phyloP scores from a whole-genome alignment of 2,797 vertebrate species.

The Thunnus albacares region DNA sequence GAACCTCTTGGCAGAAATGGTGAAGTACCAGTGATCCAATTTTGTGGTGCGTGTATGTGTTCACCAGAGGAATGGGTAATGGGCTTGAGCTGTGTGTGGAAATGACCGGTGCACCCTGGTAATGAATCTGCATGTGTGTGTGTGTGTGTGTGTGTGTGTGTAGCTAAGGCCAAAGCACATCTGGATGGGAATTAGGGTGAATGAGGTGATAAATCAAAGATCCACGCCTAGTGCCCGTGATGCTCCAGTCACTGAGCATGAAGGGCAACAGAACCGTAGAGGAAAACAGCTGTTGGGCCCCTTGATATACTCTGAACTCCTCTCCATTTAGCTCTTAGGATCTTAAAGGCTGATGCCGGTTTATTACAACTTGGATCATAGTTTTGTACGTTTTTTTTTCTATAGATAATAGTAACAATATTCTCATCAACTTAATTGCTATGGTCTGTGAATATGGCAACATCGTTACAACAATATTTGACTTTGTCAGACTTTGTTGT shows the following conservation, averaged over 20 bases:
- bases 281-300: conserved; percentile 40
- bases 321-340: conserved; percentile 55
- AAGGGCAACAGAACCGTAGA: conserved; percentile 81
- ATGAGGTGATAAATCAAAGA: conserved; percentile 85
- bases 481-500: background rate
- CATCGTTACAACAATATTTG: too few species aligned
- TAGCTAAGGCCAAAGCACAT: conserved; percentile 81
- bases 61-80: conserved; percentile 76
- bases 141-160: conserved; percentile 33
- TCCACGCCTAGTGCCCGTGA: conserved; percentile 67
- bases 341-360: conserved; percentile 11
- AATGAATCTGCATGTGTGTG: conserved; percentile 78
- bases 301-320: conserved; percentile 58
- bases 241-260: conserved; percentile 86
- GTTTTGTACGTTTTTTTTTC: conserved; percentile 21
- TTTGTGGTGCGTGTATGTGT: conserved; percentile 57
- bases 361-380: conserved; percentile 16
- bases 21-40: conserved; percentile 72
- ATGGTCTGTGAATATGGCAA: too few species aligned
- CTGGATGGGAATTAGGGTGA: conserved; percentile 85
- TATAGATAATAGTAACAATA: background rate
- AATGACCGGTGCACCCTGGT: conserved; percentile 66
- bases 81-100: conserved; percentile 55
- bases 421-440: background rate
- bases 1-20: conserved; percentile 68